Evolutionary conservation across 2,888 invertebrate genomes (phyloP).

Genomic region (Drosophila siamana): DNA sequence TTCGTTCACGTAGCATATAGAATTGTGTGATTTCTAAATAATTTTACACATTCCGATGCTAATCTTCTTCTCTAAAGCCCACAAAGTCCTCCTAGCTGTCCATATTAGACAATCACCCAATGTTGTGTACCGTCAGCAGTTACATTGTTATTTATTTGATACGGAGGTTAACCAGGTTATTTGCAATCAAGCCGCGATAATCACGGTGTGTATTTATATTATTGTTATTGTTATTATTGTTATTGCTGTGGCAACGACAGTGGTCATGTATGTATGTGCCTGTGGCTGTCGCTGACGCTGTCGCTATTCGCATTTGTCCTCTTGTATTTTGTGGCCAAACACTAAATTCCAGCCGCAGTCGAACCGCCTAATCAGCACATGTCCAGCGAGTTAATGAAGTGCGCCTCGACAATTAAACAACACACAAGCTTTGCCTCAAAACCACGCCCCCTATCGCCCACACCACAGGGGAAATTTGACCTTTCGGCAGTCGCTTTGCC

Average conservation of each 20-base stretch:
- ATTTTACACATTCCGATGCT: too few relatives aligned
- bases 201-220: conserved; percentile 20
- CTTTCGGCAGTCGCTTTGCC: background rate
- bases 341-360: conserved; percentile 52
- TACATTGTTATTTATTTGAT: background rate
- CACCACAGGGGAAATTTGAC: background rate
- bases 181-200: conserved; percentile 31
- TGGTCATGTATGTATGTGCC: conserved; percentile 1
- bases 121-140: too few relatives aligned
- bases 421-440: background rate
- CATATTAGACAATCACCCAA: too few relatives aligned
- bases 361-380: conserved; percentile 51
- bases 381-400: conserved; percentile 51
- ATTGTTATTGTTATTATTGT: conserved; percentile 14
- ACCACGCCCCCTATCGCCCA: too few relatives aligned
- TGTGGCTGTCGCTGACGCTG: conserved; percentile 5
- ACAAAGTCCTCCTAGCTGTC: too few relatives aligned
- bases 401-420: conserved; percentile 51
- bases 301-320: background rate
- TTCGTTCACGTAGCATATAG: too few relatives aligned
- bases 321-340: conserved; percentile 42
- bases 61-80: too few relatives aligned
- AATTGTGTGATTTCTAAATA: too few relatives aligned
- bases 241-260: conserved; percentile 20
- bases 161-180: conserved; percentile 28